Evolutionary conservation across 2,113 vertebrate species (phyloP), one percentile per base, ranked within the genome.

Genomic region (Grallaria varia): DNA sequence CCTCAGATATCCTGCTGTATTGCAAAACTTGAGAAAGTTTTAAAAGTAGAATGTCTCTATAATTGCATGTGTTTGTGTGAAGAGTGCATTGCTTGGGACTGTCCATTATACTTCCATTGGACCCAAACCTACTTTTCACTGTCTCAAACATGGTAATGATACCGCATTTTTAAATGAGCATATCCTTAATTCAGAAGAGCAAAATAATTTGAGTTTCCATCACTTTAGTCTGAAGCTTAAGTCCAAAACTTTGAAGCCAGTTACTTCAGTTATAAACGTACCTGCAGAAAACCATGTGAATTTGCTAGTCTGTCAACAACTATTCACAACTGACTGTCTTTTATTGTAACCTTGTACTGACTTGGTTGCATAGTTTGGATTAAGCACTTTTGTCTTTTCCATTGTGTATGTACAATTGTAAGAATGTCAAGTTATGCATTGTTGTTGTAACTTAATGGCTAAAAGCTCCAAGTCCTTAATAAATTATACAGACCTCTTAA

Each of bases 1-100:
- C 88, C 93, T 95, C 35, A 37, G 90, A 30, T 95, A 92, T 84
- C 68, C 94, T 95, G 81, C 83, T 94, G 85, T 89, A 86, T 90
- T 91, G 86, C 80, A 89, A 76, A 90, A 90, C 64, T 90, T 86
- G 89, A 90, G 83, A 40, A 93, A 84, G 88, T 95, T 92, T 96
- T 88, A n/a, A n/a, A 90, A 95, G 71, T 96, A 89, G 88, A 92
- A 92, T 90, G 90, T 87, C 80, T 85, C 75, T 96, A 58, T 94
- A 94, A 90, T 71, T 96, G 96, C 94, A 96, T 96, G 96, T 94
- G 76, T 96, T 81, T 92, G 44, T 96, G 93, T 96, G 86, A 94
- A 75, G 90, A 94, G 93, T 96, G 81, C 88, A 84, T 92, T 95
- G 89, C 93, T 62, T 95, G 86, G 77, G 78, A 93, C 67, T 62